phyloP scores from a whole-genome alignment of 1,140 invertebrate species.

The Pogonomyrmex barbatus region DNA sequence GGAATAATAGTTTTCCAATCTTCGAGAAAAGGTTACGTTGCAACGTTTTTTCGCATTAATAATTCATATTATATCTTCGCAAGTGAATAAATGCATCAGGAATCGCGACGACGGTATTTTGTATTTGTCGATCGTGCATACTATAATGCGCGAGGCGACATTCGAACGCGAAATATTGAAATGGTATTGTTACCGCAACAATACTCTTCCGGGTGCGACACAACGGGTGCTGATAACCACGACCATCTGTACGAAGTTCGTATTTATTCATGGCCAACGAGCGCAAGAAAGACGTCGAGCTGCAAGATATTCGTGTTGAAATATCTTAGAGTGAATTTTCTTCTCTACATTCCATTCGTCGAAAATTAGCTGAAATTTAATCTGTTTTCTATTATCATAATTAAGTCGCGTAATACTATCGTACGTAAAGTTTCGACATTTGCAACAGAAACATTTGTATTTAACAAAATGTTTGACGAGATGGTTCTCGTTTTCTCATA shows the following conservation, averaged over 20 bases:
- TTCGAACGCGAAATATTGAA: constrained; percentile 58
- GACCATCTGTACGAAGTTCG: constrained; percentile 14
- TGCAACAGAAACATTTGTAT: neutral
- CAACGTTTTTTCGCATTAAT: constrained; percentile 30
- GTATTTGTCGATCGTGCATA: constrained; percentile 18
- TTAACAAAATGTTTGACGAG: neutral
- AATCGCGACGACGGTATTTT: neutral
- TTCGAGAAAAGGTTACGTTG: neutral
- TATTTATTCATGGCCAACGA: constrained; percentile 53
- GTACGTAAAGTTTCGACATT: neutral
- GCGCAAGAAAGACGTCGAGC: constrained; percentile 4
- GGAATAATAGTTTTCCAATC: neutral
- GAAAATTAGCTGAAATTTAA: constrained; percentile 25
- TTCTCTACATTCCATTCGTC: neutral
- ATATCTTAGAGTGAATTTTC: constrained; percentile 20
- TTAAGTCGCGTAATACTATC: neutral
- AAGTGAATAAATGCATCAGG: neutral
- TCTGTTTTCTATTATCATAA: constrained; percentile 30
- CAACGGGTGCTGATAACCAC: constrained; percentile 59
- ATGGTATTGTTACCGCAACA: constrained; percentile 66
- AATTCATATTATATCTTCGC: constrained; percentile 26
- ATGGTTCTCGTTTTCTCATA: neutral
- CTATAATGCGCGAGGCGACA: constrained; percentile 22
- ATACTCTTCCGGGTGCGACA: constrained; percentile 45
- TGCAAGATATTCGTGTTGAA: constrained; percentile 31